These are phyloP conservation scores for Xestoiulus laeticollis DNA, from an alignment of 2,888 invertebrate genomes.

Conservation along the genomic window DNA sequence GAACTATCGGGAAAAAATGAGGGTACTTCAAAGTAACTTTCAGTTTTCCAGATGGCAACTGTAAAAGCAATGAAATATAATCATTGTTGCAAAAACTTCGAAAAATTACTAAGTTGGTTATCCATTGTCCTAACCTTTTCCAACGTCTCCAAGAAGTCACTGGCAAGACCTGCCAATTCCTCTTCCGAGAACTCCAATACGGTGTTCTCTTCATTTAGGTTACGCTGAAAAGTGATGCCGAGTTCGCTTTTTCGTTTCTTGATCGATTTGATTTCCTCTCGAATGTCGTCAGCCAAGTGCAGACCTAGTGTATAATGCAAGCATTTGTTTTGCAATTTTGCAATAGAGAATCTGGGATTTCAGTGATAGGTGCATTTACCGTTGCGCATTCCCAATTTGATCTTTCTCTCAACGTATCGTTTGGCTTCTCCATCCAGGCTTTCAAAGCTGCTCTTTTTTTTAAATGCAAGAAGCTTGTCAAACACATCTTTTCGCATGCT, in stretches of 20 bases:
- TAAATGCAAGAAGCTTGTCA: slow-evolving; percentile 63
- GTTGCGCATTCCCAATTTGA: slow-evolving; percentile 65
- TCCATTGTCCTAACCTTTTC: slow-evolving; percentile 58
- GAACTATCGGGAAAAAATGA: slow-evolving; percentile 67
- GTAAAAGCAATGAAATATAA: slow-evolving; percentile 43
- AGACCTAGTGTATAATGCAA: slow-evolving; percentile 61
- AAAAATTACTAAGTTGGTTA: neutral
- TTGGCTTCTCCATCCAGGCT: slow-evolving; percentile 62
- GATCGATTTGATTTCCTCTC: slow-evolving; percentile 64
- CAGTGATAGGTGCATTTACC: slow-evolving; percentile 60
- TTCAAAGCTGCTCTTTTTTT: slow-evolving; percentile 58
- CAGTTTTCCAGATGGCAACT: slow-evolving; percentile 63
- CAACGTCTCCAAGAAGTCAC: slow-evolving; percentile 60
- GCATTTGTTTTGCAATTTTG: neutral
- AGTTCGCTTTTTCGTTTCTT: slow-evolving; percentile 66
- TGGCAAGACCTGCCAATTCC: slow-evolving; percentile 63
- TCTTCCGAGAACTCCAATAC: slow-evolving; percentile 65
- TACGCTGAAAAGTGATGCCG: slow-evolving; percentile 65
- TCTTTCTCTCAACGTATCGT: slow-evolving; percentile 64
- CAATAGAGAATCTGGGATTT: neutral
- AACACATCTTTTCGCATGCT: slow-evolving; percentile 68
- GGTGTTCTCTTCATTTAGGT: slow-evolving; percentile 66
- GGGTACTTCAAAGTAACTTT: slow-evolving; percentile 67
- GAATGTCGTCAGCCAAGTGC: slow-evolving; percentile 64
- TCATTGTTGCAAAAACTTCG: neutral